Conservation (phyloP, 2,797 vertebrate species). For the Acrocephalus scirpaceus region DNA sequence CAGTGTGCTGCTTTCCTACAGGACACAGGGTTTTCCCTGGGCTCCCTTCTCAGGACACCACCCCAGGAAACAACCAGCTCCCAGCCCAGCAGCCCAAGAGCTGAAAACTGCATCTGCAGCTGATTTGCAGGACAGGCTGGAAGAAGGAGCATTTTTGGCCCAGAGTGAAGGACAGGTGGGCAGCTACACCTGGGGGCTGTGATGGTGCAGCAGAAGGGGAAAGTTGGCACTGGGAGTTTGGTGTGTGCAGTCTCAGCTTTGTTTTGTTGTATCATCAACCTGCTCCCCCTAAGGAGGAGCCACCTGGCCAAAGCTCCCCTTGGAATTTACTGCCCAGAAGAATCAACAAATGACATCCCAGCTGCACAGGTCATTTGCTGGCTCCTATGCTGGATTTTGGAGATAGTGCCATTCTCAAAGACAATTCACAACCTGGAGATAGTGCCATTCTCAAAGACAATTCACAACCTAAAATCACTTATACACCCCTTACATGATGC, state of each 20-base stretch:
- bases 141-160: neutral
- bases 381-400: neutral
- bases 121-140: rapidly evolving
- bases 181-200: neutral
- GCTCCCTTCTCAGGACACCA: neutral
- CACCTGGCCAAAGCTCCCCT: neutral
- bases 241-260: neutral
- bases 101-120: neutral
- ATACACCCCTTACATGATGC: too few species aligned
- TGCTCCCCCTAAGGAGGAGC: neutral
- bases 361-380: neutral
- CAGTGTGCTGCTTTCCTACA: neutral
- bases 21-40: neutral
- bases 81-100: neutral
- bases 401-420: neutral
- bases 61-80: neutral
- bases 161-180: rapidly evolving
- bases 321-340: neutral
- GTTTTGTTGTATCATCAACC: neutral
- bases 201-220: neutral
- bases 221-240: neutral
- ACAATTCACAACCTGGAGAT: neutral
- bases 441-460: neutral
- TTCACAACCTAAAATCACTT: neutral
- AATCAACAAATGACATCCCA: neutral